A percentile compares a stretch with the other conserved stretches of the same genome.
Conservation (phyloP, 2,888 invertebrate species). For the Andrena praecox region DNA sequence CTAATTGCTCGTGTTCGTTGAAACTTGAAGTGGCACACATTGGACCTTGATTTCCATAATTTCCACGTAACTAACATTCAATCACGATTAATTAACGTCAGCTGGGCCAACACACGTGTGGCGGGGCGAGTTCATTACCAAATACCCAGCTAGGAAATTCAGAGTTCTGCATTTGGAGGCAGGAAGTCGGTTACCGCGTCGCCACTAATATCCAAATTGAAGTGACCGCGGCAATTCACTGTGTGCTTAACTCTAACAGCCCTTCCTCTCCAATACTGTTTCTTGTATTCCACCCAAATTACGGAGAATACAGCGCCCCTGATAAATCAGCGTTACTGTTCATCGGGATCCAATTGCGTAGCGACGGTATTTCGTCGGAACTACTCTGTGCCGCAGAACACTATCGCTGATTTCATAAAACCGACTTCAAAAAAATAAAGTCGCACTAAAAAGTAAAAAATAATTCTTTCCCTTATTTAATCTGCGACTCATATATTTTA, state of each 20-base stretch:
- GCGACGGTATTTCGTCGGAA: too few relatives aligned
- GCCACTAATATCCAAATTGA: conserved; percentile 16
- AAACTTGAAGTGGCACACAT: too few relatives aligned
- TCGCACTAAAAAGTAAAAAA: too few relatives aligned
- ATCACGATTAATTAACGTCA: conserved; percentile 6
- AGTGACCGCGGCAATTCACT: conserved; percentile 4
- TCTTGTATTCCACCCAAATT: not conserved
- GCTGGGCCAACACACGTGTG: not conserved
- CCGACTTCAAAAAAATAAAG: too few relatives aligned
- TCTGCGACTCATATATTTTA: too few relatives aligned
- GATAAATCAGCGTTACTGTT: too few relatives aligned
- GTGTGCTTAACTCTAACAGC: not conserved
- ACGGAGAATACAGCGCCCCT: not conserved
- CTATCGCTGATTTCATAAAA: too few relatives aligned
- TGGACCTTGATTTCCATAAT: too few relatives aligned
- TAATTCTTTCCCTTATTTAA: too few relatives aligned
- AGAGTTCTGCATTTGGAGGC: not conserved
- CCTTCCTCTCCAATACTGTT: not conserved
- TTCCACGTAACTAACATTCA: not conserved
- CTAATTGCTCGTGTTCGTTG: too few relatives aligned
- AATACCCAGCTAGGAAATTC: conserved; percentile 20
- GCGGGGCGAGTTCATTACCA: conserved; percentile 15
- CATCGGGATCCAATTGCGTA: too few relatives aligned
- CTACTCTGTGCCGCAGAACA: too few relatives aligned
- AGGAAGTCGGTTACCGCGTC: conserved; percentile 14